Percentiles rank a stretch among this genome's conserved stretches.
These are phyloP conservation scores for Cairina moschata DNA, from an alignment of 2,113 vertebrate species.

Conservation along the genomic window DNA sequence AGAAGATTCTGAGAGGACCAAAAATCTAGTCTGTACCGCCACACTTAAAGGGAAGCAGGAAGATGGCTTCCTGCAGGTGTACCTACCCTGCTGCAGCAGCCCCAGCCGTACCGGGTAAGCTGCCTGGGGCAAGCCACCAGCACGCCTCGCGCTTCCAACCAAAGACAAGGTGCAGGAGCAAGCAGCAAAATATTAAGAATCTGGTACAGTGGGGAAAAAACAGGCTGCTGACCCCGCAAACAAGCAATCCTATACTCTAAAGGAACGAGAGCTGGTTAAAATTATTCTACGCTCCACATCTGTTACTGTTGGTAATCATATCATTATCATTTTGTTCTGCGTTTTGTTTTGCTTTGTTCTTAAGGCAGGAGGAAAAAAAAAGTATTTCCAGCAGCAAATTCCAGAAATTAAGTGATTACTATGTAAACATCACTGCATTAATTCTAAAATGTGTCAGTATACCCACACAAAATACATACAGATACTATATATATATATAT, in stretches of 20 bases:
- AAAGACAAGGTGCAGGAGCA: fast-evolving
- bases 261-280: neutral
- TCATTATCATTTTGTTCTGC: neutral
- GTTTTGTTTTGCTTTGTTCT: neutral
- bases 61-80: neutral
- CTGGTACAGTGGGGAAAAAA: neutral
- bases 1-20: neutral
- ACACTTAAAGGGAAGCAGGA: neutral
- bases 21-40: neutral
- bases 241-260: neutral
- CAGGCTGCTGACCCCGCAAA: neutral
- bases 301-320: neutral
- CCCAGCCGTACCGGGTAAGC: neutral
- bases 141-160: fast-evolving
- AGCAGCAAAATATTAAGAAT: neutral
- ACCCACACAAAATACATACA: neutral
- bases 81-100: neutral
- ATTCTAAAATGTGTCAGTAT: neutral
- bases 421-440: conserved; percentile 22
- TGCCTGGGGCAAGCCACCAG: neutral
- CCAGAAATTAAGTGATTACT: neutral
- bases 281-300: neutral
- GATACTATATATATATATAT: neutral
- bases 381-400: conserved; percentile 8
- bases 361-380: neutral